Evolutionary conservation across 2,113 vertebrate species (phyloP), one percentile per base, ranked within the genome.

Genomic region (Macrotis lagotis): DNA sequence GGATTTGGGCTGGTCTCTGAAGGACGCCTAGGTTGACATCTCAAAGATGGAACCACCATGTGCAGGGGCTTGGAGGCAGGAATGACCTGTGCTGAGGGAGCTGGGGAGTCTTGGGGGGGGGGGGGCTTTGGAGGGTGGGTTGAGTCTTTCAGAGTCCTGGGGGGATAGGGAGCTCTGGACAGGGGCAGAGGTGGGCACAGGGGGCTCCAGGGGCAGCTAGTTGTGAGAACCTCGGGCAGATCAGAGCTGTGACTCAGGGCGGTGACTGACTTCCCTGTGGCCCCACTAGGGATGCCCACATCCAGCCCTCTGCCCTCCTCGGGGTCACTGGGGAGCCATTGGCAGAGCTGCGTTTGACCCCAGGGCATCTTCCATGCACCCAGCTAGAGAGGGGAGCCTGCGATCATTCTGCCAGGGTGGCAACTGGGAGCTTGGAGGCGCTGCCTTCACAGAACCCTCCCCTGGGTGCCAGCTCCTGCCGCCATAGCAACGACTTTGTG

Each of bases 401-500:
- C 28, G 28, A 31, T 1, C 59, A 3, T 0, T 37, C 12, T 26
- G 53, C 55, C 28, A 59, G 55, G 55, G 31, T 10, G 28, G 55
- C 11, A 31, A 28, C 25, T 8, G 3, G n/a, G 74, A 19, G 14
- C 89, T 90, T 89, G 47, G 94, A 91, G 53, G 53, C 24, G 16
- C 11, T 24, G 66, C 52, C 97, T 93, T 96, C 7, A 91, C 31
- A 31, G 59, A 66, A 14, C 59, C 59, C 31, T 66, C 31, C 31
- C 59, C 96, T 91, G 96, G 96, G 44, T 74, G 49, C 91, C 22
- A 53, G 92, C 88, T 31, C 91, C 90, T 0, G 92, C 53, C 51
- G 94, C 96, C 96, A 95, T 97, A 95, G 94, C 97, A 97, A 97
- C 95, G 1, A 25, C 88, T 66, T 92, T 55, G 12, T 92, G 94